A percentile compares a stretch with the other conserved stretches of the same genome.
Evolutionary conservation across 2,888 invertebrate species (phyloP).

Genomic region (Drosophila neonasuta): DNA sequence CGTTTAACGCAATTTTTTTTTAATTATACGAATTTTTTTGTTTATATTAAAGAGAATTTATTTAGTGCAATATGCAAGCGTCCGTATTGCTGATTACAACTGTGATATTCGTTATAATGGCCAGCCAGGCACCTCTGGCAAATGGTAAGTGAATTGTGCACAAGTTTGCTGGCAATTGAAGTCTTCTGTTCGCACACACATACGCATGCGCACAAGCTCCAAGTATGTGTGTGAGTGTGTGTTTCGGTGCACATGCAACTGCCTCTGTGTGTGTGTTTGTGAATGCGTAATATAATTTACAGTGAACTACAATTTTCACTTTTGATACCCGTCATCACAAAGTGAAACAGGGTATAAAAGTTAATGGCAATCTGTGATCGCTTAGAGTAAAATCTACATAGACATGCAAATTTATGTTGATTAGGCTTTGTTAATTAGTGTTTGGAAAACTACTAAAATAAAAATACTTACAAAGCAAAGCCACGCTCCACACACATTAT

Average conservation of each 20-base stretch:
- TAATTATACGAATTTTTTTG: not conserved
- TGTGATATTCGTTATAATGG: slow-evolving; percentile 64
- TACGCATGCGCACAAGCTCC: not conserved
- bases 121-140: slow-evolving; percentile 45
- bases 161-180: slow-evolving; percentile 43
- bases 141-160: slow-evolving; percentile 55
- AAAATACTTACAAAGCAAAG: too few relatives aligned
- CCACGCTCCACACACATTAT: not conserved
- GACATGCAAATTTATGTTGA: too few relatives aligned
- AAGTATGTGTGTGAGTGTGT: slow-evolving; percentile 21
- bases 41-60: not conserved
- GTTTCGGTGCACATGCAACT: slow-evolving; percentile 3
- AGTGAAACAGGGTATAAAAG: not conserved
- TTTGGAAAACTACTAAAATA: too few relatives aligned
- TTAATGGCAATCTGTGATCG: not conserved
- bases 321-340: not conserved
- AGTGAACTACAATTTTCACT: slow-evolving; percentile 18
- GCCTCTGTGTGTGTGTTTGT: slow-evolving; percentile 29
- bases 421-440: too few relatives aligned
- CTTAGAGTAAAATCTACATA: too few relatives aligned
- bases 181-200: slow-evolving; percentile 42
- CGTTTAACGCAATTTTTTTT: not conserved
- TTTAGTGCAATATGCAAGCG: slow-evolving; percentile 38
- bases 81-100: slow-evolving; percentile 37
- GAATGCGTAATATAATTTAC: slow-evolving; percentile 35